Evolutionary conservation across 2,888 invertebrate genomes (phyloP).

Genomic region (Chrysodeixis includens): DNA sequence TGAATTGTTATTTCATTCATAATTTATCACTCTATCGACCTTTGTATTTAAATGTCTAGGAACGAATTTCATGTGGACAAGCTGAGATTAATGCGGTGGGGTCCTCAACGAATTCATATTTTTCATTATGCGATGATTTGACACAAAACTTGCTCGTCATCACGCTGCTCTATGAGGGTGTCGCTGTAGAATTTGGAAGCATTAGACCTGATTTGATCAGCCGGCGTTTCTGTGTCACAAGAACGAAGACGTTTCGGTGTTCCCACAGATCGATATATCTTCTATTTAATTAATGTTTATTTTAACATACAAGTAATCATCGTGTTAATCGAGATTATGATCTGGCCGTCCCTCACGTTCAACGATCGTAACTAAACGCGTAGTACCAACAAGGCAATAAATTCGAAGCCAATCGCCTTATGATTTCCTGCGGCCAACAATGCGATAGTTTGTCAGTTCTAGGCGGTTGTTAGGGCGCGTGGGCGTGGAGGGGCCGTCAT

Average conservation of each 20-base stretch:
- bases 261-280: conserved; percentile 25
- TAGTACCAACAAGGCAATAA: conserved; percentile 71
- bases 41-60: conserved; percentile 84
- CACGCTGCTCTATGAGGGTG: conserved; percentile 75
- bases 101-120: conserved; percentile 78
- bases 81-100: conserved; percentile 76
- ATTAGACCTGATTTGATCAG: conserved; percentile 52
- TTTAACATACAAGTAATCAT: conserved; percentile 53
- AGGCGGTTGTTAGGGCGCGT: conserved; percentile 80
- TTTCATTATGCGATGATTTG: conserved; percentile 83
- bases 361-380: conserved; percentile 60
- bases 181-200: conserved; percentile 63
- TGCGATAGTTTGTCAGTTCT: conserved; percentile 84
- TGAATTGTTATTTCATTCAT: conserved; percentile 83
- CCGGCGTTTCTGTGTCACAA: neutral
- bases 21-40: conserved; percentile 85
- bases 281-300: conserved; percentile 47
- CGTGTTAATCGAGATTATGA: conserved; percentile 61
- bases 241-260: conserved; percentile 22
- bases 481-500: conserved; percentile 81
- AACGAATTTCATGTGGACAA: conserved; percentile 77
- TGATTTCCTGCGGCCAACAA: conserved; percentile 79
- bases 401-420: conserved; percentile 76
- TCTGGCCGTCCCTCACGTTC: conserved; percentile 59
- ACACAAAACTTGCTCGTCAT: conserved; percentile 81